Base-by-base conservation (phyloP, 2,797 vertebrate species). In the Oreortyx pictus region DNA sequence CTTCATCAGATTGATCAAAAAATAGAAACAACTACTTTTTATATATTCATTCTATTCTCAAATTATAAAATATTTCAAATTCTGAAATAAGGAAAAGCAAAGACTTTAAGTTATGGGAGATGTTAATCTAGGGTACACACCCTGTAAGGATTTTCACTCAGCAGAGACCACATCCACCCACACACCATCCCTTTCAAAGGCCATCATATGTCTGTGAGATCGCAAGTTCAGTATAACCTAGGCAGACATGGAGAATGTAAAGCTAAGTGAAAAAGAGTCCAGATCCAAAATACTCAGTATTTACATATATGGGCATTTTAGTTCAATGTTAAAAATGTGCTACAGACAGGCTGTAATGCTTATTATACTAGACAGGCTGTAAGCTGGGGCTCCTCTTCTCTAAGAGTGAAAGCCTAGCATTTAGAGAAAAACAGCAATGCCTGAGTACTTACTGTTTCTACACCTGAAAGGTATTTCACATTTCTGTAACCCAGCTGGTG, bases 281-380 rank as follows among this genome's bases (percentile, higher is more conserved):
- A 62, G 22, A 33, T 67, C 22, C 35, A 8, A 88, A 86, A 72
- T n/a, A 24, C 5, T 68, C 29, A 4, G 3, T 59, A n/a, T 50
- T 54, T 4, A 7, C 39, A 7, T 31, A 7, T 35, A 29, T 1
- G 0, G 7, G 41, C 0, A 11, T 72, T 60, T 39, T 35, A 39
- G 9, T 24, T 52, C 41, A 27, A 24, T 37, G 43, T 5, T 29
- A 7, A 25, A 72, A 65, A 20, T 5, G 11, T 14, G 15, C 24
- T 25, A 29, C 3, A 60, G 60, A 14, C 4, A 24, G 23, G n/a
- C 6, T 39, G 9, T 10, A 25, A 52, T 7, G 9, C 1, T 39
- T 50, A 20, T 64, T 56, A 5, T 24, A 73, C 4, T 25, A 64
- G 6, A 3, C 4, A 41, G 31, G 18, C 31, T 71, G 10, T 13